phyloP scores from a whole-genome alignment of 2,113 vertebrate genomes.

The Corvus hawaiiensis region DNA sequence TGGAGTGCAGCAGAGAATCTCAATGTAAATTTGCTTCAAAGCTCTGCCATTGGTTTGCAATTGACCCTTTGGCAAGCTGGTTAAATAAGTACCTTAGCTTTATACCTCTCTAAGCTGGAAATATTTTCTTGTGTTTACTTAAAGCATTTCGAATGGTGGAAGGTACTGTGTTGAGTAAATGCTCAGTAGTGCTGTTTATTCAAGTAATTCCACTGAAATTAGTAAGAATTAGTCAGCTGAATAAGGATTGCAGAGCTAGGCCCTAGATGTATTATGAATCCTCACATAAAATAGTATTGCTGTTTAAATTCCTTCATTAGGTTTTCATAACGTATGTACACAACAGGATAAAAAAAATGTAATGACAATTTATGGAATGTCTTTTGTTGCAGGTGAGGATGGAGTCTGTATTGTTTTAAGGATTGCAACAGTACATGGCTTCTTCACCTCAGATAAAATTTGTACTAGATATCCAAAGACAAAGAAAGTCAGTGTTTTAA shows the following conservation, averaged over 20 bases:
- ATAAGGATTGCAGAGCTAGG: slow-evolving; percentile 9
- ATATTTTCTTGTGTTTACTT: slow-evolving; percentile 12
- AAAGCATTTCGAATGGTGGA: neutral
- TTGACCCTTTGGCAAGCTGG: neutral
- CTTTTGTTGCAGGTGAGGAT: neutral
- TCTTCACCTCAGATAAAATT: slow-evolving; percentile 1
- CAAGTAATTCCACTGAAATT: slow-evolving; percentile 53
- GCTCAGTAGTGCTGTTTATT: slow-evolving; percentile 26
- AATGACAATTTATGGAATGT: neutral
- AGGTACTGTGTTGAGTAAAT: neutral
- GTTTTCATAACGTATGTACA: slow-evolving; percentile 6
- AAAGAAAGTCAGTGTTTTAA: neutral
- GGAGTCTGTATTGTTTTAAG: neutral
- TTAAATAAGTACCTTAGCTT: neutral
- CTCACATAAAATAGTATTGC: neutral
- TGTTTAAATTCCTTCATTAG: slow-evolving; percentile 25
- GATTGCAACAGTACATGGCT: neutral
- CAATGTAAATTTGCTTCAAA: neutral
- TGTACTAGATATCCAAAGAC: neutral
- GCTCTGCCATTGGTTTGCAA: neutral
- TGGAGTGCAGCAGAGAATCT: neutral
- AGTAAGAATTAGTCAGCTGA: slow-evolving; percentile 51
- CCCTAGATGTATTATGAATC: neutral
- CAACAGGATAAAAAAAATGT: neutral
- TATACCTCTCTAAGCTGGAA: neutral